Conservation (phyloP, 2,888 invertebrate genomes). For the Lepas anatifera region DNA sequence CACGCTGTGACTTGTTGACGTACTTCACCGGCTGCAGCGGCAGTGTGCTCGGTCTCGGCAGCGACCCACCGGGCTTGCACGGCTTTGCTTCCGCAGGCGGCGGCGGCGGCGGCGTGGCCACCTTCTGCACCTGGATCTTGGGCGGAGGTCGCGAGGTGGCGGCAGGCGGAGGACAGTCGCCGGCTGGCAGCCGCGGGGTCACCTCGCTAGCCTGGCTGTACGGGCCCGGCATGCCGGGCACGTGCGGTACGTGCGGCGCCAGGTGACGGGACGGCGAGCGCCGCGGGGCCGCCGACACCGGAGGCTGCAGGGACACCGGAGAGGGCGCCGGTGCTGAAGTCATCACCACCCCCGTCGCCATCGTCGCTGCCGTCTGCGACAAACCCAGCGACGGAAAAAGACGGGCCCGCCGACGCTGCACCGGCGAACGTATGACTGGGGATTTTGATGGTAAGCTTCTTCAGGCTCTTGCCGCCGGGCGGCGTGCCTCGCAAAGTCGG, state of each 20-base stretch:
- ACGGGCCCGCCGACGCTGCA: not conserved
- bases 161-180: not conserved
- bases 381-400: not conserved
- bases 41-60: not conserved
- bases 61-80: not conserved
- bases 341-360: no score
- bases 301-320: not conserved
- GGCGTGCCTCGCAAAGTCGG: not conserved
- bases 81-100: not conserved
- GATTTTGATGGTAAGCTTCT: conserved; percentile 3
- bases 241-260: not conserved
- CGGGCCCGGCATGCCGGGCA: conserved; percentile 15
- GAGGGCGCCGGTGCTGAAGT: not conserved
- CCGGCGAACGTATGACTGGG: not conserved
- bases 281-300: not conserved
- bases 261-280: not conserved
- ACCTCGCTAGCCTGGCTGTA: conserved; percentile 14
- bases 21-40: conserved; percentile 1
- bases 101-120: not conserved
- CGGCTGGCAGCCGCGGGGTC: not conserved
- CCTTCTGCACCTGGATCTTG: conserved; percentile 3
- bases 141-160: not conserved
- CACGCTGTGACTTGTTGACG: conserved; percentile 3
- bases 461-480: not conserved
- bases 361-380: no score